Base-by-base conservation (phyloP, 1,140 invertebrate genomes). In the Oppia nitens region DNA sequence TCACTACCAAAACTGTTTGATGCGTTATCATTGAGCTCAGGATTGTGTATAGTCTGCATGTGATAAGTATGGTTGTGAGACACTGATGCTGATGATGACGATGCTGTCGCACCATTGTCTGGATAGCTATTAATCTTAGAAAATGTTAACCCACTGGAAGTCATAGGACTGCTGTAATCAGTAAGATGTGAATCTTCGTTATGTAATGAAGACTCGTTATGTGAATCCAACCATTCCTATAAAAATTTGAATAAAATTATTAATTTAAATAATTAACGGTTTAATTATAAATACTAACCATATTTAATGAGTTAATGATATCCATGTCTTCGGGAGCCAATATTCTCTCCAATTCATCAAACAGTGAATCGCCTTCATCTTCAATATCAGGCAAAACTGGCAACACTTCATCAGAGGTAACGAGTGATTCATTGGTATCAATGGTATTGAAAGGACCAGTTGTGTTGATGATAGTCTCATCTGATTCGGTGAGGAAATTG, bases 181-280 rank as follows among this genome's bases (percentile, higher is more conserved):
- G 20, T 32, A 17, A 24, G 14, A 51, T 57, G 21, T 51, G 28
- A 14, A 17, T 65, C 64, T 17, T 63, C 64, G 53, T 58, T 47
- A 40, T 77, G 79, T 60, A 83, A 81, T 40, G 82, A 83, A 1
- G 85, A 85, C 68, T 90, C 86, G 29, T 82, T 85, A 21, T 84
- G 85, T 32, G 78, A 79, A 67, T 89, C 87, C 70, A 85, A 84
- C 86, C 85, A 89, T 65, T 89, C 87, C 57, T 63, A 55, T 40
- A n/a, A n/a, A n/a, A n/a, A n/a, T n/a, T n/a, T n/a, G n/a, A n/a
- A n/a, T n/a, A n/a, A n/a, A n/a, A n/a, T n/a, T n/a, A n/a, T n/a
- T n/a, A n/a, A n/a, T n/a, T n/a, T n/a, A n/a, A n/a, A n/a, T n/a
- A n/a, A n/a, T n/a, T n/a, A n/a, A n/a, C n/a, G n/a, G n/a, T n/a